Percentiles rank a stretch among this genome's conserved stretches.
These are phyloP conservation scores for Chrysemys picta DNA, from an alignment of 2,113 vertebrate genomes.

Conservation along the genomic window DNA sequence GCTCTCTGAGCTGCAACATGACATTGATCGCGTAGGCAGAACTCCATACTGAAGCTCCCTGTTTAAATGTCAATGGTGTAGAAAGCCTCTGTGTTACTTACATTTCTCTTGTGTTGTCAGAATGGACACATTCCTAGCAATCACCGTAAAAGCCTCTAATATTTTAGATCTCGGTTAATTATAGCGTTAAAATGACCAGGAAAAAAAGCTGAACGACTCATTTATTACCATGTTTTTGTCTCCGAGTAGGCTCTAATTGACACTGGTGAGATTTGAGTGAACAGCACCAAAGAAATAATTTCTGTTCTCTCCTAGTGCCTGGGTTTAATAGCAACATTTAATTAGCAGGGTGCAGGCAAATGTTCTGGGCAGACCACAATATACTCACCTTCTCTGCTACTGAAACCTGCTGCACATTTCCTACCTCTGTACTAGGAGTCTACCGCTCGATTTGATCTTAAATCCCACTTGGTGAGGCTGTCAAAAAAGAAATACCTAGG, in stretches of 20 bases:
- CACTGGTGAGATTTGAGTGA: neutral
- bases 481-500: neutral
- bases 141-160: neutral
- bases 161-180: neutral
- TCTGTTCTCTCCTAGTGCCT: neutral
- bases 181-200: neutral
- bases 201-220: neutral
- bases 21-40: too few relatives aligned
- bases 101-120: neutral
- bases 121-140: neutral
- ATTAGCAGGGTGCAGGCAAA: neutral
- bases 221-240: neutral
- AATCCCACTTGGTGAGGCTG: neutral
- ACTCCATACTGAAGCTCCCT: too few relatives aligned
- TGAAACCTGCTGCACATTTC: neutral
- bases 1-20: neutral
- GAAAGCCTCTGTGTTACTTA: too few relatives aligned
- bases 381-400: slow-evolving; percentile 38
- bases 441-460: neutral
- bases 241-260: neutral
- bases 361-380: neutral
- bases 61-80: too few relatives aligned
- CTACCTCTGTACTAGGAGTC: slow-evolving; percentile 19
- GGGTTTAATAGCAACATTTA: neutral
- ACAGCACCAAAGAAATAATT: neutral